Base-by-base conservation (phyloP, 2,888 invertebrate species). In the Ceramica pisi region DNA sequence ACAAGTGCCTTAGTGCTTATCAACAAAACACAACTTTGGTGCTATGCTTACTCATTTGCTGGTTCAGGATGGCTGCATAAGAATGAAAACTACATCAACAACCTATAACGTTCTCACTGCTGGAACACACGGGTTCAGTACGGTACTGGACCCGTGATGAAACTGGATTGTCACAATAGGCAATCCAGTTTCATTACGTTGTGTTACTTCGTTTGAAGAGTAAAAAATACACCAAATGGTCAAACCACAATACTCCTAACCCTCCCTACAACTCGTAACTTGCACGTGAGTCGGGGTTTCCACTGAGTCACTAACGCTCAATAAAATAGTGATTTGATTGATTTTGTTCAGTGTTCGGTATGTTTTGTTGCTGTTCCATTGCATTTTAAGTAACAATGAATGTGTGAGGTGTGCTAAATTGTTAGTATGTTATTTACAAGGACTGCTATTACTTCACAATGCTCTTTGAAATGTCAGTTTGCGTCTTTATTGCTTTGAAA, bases 401-500 rank as follows among this genome's bases (percentile, higher is more conserved):
- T n/a, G 23, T n/a, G 7, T 46, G 10, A 59, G 38, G 16, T 56
- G n/a, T 38, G 48, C 9, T 44, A 10, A 14, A 16, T 44, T 38
- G 61, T 31, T 57, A 26, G 16, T 55, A 35, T 46, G 51, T 19
- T 59, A 31, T 14, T 57, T 10, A 48, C 56, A 51, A 57, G 51
- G 46, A 35, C 41, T 78, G 9, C 10, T n/a, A 38, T 38, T 19
- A 48, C 19, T 69, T 21, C 21, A 57, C 41, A 69, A 46, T 62
- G 12, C 14, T 41, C 48, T 35, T 21, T 23, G 21, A 59, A 59
- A 71, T 60, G 59, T 9, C 59, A 59, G 35, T 71, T 71, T 59
- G 31, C 14, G 44, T n/a, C 16, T 53, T 51, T 61, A 74, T 21
- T 44, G 14, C 35, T 41, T 55, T 14, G 19, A 50, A 61, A 76